Evolutionary conservation across 1,140 invertebrate species (phyloP), one percentile per base, ranked within the genome.

Genomic region (Heliconius hewitsoni): DNA sequence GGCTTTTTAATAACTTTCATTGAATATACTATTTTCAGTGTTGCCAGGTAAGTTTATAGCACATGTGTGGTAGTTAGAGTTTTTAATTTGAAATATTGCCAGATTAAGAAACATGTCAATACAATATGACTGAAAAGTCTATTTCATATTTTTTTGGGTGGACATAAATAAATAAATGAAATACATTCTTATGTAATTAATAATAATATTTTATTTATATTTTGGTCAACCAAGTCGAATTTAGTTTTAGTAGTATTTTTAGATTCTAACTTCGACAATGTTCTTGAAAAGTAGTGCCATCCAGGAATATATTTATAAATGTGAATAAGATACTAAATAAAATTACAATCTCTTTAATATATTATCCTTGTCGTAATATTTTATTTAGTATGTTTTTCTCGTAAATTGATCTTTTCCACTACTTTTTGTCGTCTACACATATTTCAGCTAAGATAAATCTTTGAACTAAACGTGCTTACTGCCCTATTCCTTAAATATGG

Each of bases 381-480:
- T 79, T 27, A 73, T 46, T 79, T 79, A 19, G 73, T 66, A 55
- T 37, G 57, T 42, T 79, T 30, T 75, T 55, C 27, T 66, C 11
- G 37, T 77, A 55, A 79, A 34, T 66, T 76, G 57, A 66, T 66
- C 34, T 27, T 66, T 46, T 66, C 60, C 60, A 66, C 60, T 16
- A 30, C 6, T 13, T 66, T 8, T 30, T 66, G 27, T 66, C 60
- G 23, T 66, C 27, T 66, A 66, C 60, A 30, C 60, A 30, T 66
- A 66, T 79, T 76, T 79, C 78, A 79, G 74, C 78, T 72, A 52
- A 52, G 46, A 74, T 78, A 70, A 71, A 19, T 19, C 13, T 66
- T 66, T 74, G 1, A 57, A 71, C 23, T 74, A 52, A 70, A 74
- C 23, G 42, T 46, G 60, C 27, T 66, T 30, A 66, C 9, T 23